These are phyloP conservation scores for Parnassius glacialis DNA, from an alignment of 2,888 invertebrate species.

Conservation along the genomic window DNA sequence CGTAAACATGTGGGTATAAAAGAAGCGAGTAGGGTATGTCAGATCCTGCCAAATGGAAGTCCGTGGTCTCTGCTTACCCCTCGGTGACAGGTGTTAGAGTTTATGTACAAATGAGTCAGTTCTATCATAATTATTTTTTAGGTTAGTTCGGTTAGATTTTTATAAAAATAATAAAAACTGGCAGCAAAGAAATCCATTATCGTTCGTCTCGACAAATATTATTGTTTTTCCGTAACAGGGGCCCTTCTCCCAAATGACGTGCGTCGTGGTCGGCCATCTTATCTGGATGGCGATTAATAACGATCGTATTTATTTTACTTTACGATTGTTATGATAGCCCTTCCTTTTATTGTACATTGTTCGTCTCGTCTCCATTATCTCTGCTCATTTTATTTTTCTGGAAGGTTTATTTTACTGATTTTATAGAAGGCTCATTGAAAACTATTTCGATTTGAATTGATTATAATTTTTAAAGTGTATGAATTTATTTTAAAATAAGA, in stretches of 20 bases:
- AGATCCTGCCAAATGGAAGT: too few relatives aligned
- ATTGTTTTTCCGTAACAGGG: slow-evolving; percentile 38
- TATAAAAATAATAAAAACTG: neutral
- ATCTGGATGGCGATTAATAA: slow-evolving; percentile 41
- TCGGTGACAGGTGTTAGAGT: too few relatives aligned
- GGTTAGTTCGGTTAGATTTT: too few relatives aligned
- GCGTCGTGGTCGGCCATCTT: slow-evolving; percentile 32
- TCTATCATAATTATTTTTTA: too few relatives aligned
- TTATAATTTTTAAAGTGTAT: too few relatives aligned
- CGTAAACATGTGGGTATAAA: too few relatives aligned
- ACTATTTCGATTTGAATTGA: too few relatives aligned
- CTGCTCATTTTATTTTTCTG: slow-evolving; percentile 4
- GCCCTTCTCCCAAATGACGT: slow-evolving; percentile 29
- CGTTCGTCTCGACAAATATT: slow-evolving; percentile 49
- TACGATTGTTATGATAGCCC: slow-evolving; percentile 28
- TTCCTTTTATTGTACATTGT: slow-evolving; percentile 21
- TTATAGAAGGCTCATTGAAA: neutral
- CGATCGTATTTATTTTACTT: slow-evolving; percentile 32
- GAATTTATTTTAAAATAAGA: too few relatives aligned
- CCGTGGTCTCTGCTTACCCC: too few relatives aligned
- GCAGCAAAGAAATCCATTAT: slow-evolving; percentile 36
- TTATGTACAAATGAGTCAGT: too few relatives aligned
- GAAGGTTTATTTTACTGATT: neutral
- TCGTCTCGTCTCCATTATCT: slow-evolving; percentile 6
- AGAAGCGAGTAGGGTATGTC: too few relatives aligned